Percentiles rank a stretch among this genome's conserved stretches.
phyloP scores from a whole-genome alignment of 35 echinoderm and acorn worm genomes.

The Apostichopus japonicus region DNA sequence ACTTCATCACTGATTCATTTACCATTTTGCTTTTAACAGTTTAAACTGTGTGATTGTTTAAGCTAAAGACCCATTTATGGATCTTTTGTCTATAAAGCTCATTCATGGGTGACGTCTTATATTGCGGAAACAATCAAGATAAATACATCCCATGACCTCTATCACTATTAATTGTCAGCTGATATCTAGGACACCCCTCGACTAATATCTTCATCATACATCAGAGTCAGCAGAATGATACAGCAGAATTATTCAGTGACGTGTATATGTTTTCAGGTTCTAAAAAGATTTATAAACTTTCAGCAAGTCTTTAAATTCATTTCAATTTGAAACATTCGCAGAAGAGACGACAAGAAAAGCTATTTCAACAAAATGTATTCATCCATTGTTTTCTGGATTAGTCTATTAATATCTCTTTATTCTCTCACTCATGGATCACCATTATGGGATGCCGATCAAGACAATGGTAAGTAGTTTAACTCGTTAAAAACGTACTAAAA shows the following conservation, averaged over 20 bases:
- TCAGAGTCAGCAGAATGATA: not conserved
- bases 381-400: not conserved
- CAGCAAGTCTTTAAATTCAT: not conserved
- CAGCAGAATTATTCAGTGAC: not conserved
- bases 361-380: slow-evolving; percentile 1
- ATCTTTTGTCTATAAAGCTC: too few relatives aligned
- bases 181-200: not conserved
- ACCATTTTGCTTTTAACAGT: too few relatives aligned
- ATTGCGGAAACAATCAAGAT: not conserved
- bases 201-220: not conserved
- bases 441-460: not conserved
- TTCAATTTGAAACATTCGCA: not conserved
- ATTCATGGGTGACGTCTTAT: not conserved
- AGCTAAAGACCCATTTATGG: too few relatives aligned
- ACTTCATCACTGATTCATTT: too few relatives aligned
- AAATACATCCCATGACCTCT: not conserved
- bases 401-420: not conserved
- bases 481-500: not conserved
- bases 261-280: not conserved
- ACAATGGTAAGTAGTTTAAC: not conserved
- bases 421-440: not conserved
- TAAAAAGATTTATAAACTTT: not conserved
- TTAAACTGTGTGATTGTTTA: too few relatives aligned
- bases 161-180: not conserved
- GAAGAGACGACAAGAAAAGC: not conserved